Evolutionary conservation across 2,797 vertebrate genomes (phyloP).

Genomic region (Dipus sagitta): DNA sequence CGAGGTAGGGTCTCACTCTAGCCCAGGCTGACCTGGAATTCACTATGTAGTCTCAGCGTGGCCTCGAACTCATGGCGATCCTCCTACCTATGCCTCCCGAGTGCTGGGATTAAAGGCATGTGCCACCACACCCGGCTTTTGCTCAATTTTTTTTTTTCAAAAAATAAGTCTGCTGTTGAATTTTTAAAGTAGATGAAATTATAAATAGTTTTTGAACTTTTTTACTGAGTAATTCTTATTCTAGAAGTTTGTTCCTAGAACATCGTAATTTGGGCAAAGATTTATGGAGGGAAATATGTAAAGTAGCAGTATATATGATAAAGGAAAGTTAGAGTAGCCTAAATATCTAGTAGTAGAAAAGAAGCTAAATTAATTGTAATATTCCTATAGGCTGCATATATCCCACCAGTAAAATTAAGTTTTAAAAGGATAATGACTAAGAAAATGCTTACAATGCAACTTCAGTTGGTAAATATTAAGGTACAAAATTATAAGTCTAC

Average conservation of each 20-base stretch:
- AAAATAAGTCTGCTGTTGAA: conserved; percentile 9
- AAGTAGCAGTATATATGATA: conserved; percentile 1
- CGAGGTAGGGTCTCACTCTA: too few relatives aligned
- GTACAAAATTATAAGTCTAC: conserved; percentile 2
- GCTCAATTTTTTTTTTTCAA: too few relatives aligned
- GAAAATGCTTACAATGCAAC: not conserved
- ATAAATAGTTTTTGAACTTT: conserved; percentile 53
- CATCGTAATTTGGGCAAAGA: conserved; percentile 36
- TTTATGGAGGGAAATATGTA: conserved; percentile 41
- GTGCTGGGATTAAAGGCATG: too few relatives aligned
- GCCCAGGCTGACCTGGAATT: too few relatives aligned
- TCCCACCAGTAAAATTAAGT: conserved; percentile 22
- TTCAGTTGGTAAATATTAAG: not conserved
- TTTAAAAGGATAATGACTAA: conserved; percentile 41
- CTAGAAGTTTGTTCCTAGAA: conserved; percentile 19
- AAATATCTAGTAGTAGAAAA: not conserved
- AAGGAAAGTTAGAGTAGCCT: not conserved
- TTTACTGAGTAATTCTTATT: conserved; percentile 25
- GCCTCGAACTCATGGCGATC: too few relatives aligned
- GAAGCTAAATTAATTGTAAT: conserved; percentile 48
- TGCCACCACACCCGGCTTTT: too few relatives aligned
- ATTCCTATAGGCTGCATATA: not conserved
- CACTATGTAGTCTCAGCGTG: too few relatives aligned
- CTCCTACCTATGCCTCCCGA: too few relatives aligned
- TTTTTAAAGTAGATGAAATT: conserved; percentile 60